Evolutionary conservation across 1,140 invertebrate genomes (phyloP), one percentile per base, ranked within the genome.

Genomic region (Dolichoris vasculosae): DNA sequence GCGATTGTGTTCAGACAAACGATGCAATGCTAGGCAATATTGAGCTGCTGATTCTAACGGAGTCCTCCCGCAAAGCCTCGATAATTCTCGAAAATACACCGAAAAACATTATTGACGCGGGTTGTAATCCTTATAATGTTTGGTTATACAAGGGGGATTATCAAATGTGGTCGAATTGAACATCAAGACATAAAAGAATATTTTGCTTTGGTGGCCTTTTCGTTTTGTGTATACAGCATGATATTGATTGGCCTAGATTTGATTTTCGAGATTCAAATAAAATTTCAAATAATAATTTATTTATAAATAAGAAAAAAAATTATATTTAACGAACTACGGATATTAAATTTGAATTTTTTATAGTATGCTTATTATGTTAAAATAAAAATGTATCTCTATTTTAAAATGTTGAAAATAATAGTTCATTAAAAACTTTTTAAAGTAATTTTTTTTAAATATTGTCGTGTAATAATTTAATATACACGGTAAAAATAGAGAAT

Each of bases 61-160:
- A 46, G 43, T 51, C 26, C 32, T 2, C 13, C 40, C 63, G 46
- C 80, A 82, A 71, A 69, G 81, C 46, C n/a, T 40, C 48, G 32
- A n/a, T 73, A 82, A 82, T 82, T 23, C 81, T 48, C 48, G 79
- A 69, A 79, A 79, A 79, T 79, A 79, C 78, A 67, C 17, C 13
- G 78, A 67, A 81, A 81, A 81, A 81, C 79, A 81, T 81, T 69
- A 81, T 69, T 23, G 13, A 32, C 48, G 23, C 38, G 35, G 17
- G 20, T 15, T 69, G n/a, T 81, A 81, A 81, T 81, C 79, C 79
- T 81, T 69, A 51, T 69, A 69, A 81, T 81, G 64, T 51, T 69
- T 69, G 79, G 55, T 69, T 32, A 51, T 69, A 69, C 43, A 67
- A 51, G 48, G 20, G 48, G 48, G 48, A 51, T 51, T 80, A 80